Conservation (phyloP, 2,888 invertebrate species). For the Leucania comma region DNA sequence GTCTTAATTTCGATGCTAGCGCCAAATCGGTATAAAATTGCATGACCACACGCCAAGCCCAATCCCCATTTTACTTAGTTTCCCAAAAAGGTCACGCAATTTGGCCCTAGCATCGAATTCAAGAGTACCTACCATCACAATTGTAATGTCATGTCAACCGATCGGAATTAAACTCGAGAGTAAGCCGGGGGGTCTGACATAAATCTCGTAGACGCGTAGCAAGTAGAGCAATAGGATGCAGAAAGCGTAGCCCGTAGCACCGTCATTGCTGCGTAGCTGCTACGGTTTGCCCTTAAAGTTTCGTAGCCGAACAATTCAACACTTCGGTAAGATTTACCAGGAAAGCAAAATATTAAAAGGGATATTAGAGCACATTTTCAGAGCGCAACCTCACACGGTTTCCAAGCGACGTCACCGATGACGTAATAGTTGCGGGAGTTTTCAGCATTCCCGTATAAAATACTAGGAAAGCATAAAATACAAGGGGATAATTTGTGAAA, state of each 20-base stretch:
- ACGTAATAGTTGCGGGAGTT: slow-evolving; percentile 27
- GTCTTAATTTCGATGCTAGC: too few relatives aligned
- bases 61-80: too few relatives aligned
- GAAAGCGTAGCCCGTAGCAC: slow-evolving; percentile 11
- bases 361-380: neutral
- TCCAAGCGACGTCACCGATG: neutral
- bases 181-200: too few relatives aligned
- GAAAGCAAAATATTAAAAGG: neutral
- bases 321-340: slow-evolving; percentile 20
- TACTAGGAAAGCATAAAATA: slow-evolving; percentile 36
- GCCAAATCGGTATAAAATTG: too few relatives aligned
- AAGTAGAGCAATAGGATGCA: neutral
- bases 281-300: neutral
- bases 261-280: slow-evolving; percentile 23
- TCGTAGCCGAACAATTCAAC: slow-evolving; percentile 25
- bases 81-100: too few relatives aligned
- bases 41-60: too few relatives aligned
- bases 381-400: neutral
- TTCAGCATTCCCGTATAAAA: slow-evolving; percentile 36
- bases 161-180: too few relatives aligned
- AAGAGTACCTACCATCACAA: too few relatives aligned
- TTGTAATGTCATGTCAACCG: too few relatives aligned
- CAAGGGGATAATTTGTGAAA: too few relatives aligned
- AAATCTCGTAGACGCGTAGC: neutral
- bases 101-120: too few relatives aligned